These are phyloP conservation scores for Halictus rubicundus DNA, from an alignment of 1,140 invertebrate genomes.

Conservation along the genomic window DNA sequence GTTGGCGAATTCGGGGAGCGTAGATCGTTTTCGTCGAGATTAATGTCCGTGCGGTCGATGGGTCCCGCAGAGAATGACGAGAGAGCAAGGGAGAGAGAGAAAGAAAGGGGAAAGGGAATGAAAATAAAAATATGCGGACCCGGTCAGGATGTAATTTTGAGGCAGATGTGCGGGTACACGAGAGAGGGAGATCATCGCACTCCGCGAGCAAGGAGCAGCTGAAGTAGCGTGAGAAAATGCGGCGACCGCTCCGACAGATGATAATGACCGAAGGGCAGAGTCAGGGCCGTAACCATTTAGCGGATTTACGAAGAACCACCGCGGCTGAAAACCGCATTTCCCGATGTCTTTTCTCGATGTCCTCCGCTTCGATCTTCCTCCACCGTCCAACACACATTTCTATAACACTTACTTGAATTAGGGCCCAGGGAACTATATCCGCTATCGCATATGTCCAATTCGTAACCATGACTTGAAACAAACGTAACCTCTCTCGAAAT, in stretches of 20 bases:
- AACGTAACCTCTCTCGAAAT: no score
- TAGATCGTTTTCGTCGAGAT: not conserved
- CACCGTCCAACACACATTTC: no score
- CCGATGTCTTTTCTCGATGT: no score
- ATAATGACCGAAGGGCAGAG: slow-evolving; percentile 60
- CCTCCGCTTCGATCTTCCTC: no score
- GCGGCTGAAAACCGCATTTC: not conserved
- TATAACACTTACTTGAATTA: no score
- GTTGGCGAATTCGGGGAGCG: not conserved
- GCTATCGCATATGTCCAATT: no score
- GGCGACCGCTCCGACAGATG: slow-evolving; percentile 47
- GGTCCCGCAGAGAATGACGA: accelerated
- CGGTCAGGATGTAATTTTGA: slow-evolving; percentile 59
- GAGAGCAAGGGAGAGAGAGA: not conserved
- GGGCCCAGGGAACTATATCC: no score
- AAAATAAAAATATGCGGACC: slow-evolving; percentile 27
- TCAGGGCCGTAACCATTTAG: slow-evolving; percentile 51
- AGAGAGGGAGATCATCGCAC: slow-evolving; percentile 61
- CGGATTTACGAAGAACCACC: slow-evolving; percentile 15
- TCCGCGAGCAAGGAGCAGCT: slow-evolving; percentile 60
- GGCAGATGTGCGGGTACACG: slow-evolving; percentile 59
- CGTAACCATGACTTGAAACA: no score
- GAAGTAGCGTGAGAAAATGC: slow-evolving; percentile 73
- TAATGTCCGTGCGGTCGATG: not conserved
- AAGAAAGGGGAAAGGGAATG: no score